phyloP scores from a whole-genome alignment of 1,140 invertebrate genomes.

The Anoplolepis gracilipes region DNA sequence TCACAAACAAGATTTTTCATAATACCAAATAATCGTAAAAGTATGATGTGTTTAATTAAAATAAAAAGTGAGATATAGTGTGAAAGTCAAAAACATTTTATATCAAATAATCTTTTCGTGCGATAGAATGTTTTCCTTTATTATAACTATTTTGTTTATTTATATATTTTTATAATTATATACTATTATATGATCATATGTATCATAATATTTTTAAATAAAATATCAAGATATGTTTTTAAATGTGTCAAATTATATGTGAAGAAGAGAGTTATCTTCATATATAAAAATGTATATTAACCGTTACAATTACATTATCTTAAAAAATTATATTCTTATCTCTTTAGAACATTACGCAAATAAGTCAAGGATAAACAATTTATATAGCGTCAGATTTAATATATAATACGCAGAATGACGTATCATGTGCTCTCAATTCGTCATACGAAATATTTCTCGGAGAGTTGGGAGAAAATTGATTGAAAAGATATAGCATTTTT shows the following conservation, averaged over 20 bases:
- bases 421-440: slow-evolving; percentile 23
- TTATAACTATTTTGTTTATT: not conserved
- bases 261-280: not conserved
- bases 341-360: slow-evolving; percentile 53
- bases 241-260: not conserved
- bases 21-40: slow-evolving; percentile 13
- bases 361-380: slow-evolving; percentile 59
- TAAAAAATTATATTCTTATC: slow-evolving; percentile 31
- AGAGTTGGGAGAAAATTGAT: slow-evolving; percentile 6
- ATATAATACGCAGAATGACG: not conserved
- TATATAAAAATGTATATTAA: not conserved
- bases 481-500: not conserved
- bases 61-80: not conserved
- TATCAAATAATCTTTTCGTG: not conserved
- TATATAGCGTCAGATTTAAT: slow-evolving; percentile 13
- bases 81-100: not conserved
- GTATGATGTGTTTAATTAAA: not conserved
- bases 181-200: not conserved
- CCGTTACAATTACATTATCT: slow-evolving; percentile 13
- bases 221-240: not conserved
- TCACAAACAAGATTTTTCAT: slow-evolving; percentile 1
- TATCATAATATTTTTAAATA: not conserved
- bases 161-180: not conserved
- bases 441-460: slow-evolving; percentile 15
- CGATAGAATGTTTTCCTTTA: not conserved